phyloP scores from a whole-genome alignment of 2,113 vertebrate genomes.

The Pomatorhinus ruficollis region DNA sequence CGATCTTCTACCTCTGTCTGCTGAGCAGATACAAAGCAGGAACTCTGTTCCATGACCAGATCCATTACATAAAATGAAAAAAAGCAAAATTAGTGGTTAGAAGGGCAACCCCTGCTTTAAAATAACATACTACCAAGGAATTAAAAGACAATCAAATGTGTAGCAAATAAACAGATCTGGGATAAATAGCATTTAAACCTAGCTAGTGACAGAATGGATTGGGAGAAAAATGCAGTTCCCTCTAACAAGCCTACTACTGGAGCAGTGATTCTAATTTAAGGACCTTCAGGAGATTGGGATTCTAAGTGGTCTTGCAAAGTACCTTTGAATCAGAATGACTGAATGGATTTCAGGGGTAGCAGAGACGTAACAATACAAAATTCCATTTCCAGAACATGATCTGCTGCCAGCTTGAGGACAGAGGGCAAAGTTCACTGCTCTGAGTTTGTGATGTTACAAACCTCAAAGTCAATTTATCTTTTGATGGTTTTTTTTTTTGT shows the following conservation, averaged over 20 bases:
- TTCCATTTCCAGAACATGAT: neutral
- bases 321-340: neutral
- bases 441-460: neutral
- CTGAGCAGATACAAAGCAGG: neutral
- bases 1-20: neutral
- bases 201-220: neutral
- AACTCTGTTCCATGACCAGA: neutral
- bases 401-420: neutral
- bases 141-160: neutral
- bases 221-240: neutral
- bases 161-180: neutral
- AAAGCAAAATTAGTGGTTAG: neutral
- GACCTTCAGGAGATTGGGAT: neutral
- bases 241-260: neutral
- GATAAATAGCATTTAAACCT: neutral
- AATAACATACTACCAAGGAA: neutral
- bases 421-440: neutral
- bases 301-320: neutral
- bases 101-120: neutral
- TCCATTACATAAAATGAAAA: neutral
- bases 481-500: neutral
- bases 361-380: neutral
- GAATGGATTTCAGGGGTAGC: neutral
- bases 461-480: neutral
- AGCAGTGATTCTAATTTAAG: neutral